These are phyloP conservation scores for Leptinotarsa defecta DNA, from an alignment of 1,140 invertebrate species.

Conservation along the genomic window DNA sequence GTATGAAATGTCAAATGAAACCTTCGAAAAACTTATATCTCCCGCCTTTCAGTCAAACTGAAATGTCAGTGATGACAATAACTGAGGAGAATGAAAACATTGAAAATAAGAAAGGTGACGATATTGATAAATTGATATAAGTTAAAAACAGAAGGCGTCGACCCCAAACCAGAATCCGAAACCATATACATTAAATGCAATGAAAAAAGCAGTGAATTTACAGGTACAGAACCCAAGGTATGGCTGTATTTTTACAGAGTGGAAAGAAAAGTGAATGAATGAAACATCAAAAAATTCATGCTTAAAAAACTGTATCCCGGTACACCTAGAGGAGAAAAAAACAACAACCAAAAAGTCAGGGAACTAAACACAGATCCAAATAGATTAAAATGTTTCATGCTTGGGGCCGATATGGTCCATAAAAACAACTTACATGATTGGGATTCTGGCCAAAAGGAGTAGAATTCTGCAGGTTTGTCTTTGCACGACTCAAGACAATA, in stretches of 20 bases:
- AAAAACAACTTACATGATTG: not conserved
- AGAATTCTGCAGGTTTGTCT: conserved; percentile 1
- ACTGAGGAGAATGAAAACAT: not conserved
- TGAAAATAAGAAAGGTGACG: not conserved
- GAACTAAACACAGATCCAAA: not conserved
- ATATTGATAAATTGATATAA: not conserved
- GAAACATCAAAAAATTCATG: not conserved
- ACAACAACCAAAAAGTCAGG: not conserved
- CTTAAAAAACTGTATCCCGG: not conserved
- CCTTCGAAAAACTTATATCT: not conserved
- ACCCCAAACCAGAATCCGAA: not conserved
- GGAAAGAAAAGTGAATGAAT: not conserved
- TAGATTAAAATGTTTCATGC: conserved; percentile 4
- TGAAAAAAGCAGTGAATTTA: not conserved
- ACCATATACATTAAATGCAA: not conserved
- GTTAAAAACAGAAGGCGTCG: not conserved
- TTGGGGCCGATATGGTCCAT: not conserved
- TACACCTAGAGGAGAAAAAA: not conserved
- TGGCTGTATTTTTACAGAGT: not conserved
- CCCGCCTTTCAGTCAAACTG: not conserved
- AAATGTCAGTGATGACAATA: not conserved
- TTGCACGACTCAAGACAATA: conserved; percentile 11
- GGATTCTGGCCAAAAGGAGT: conserved; percentile 9
- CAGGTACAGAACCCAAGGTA: not conserved
- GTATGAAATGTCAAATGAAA: not conserved